Evolutionary conservation across 2,113 vertebrate genomes (phyloP), one percentile per base, ranked within the genome.

Genomic region (Clarias gariepinus): DNA sequence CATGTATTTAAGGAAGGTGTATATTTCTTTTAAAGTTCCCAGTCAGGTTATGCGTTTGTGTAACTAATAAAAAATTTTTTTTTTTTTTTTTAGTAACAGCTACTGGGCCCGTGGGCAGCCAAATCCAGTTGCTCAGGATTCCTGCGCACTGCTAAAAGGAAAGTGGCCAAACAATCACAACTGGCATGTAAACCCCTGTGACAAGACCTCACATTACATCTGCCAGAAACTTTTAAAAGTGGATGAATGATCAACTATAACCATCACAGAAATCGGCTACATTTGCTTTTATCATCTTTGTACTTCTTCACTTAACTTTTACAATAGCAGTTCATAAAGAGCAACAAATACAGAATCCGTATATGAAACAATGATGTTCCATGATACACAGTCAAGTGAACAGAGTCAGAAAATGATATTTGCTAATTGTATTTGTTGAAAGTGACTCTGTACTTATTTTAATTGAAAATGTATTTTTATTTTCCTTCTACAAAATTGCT

Each of bases 71-170:
- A 3, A 71, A 2, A 4, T 68, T 4, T 11, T 47, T 64, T 21
- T 82, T 47, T 7, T 47, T 47, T 47, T 47, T 64, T 36, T 81
- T 52, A 57, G 85, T 89, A 87, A 64, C 89, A 94, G 93, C 66
- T 93, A 90, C 52, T 94, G 93, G 94, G 3, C 8, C 0, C 0
- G 1, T 41, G 52, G 0, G 0, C 0, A 57, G 52, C n/a, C 25
- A 57, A 3, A 55, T 0, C 6, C 13, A 57, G 15, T 28, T 13
- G 1, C 6, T 0, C 0, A 0, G 0, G 0, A 64, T 0, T 30
- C 90, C 0, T 95, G 95, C 83, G 94, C 41, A 30, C 9, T 89
- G 3, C 80, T 95, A 64, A 53, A 0, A 10, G 83, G 47, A 16
- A 2, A 1, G 0, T 1, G 2, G 0, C 28, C 11, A 10, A 0